Percentiles rank a stretch among this genome's conserved stretches.
phyloP scores from a whole-genome alignment of 2,113 vertebrate genomes.

The Nycticebus coucang region DNA sequence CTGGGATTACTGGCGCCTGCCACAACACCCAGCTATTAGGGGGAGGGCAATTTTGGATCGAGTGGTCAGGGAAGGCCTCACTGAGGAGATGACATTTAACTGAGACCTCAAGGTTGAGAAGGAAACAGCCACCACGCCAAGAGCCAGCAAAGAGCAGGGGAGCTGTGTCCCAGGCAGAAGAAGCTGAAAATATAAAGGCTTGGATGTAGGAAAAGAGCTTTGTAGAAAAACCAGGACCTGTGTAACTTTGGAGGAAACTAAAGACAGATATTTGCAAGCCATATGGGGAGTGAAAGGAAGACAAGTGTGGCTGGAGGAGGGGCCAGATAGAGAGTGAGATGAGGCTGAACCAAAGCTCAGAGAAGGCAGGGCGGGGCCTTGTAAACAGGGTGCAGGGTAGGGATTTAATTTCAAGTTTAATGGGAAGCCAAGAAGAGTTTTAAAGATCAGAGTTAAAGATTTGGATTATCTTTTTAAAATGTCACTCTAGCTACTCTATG shows the following conservation, averaged over 20 bases:
- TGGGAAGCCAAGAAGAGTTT: background rate
- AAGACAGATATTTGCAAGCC: slow-evolving; percentile 25
- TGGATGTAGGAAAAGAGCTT: background rate
- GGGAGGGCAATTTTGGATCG: background rate
- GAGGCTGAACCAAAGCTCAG: background rate
- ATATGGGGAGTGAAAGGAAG: background rate
- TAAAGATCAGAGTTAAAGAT: background rate
- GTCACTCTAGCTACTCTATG: background rate
- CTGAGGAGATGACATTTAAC: background rate
- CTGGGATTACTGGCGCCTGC: too few species aligned
- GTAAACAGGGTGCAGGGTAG: background rate
- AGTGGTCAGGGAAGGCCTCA: background rate
- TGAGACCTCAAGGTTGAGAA: background rate
- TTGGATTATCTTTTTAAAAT: background rate
- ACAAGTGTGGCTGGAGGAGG: background rate
- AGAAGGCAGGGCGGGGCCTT: background rate
- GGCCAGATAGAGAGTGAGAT: background rate
- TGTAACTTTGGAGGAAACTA: background rate
- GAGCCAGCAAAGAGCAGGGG: background rate
- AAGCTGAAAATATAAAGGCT: background rate
- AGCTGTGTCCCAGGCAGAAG: background rate
- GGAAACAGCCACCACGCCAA: background rate
- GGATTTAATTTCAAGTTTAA: background rate
- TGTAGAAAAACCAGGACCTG: background rate
- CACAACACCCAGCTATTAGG: too few species aligned